Evolutionary conservation across 2,888 invertebrate genomes (phyloP), one percentile per base, ranked within the genome.

Genomic region (Sinodicranocentrus sp.): DNA sequence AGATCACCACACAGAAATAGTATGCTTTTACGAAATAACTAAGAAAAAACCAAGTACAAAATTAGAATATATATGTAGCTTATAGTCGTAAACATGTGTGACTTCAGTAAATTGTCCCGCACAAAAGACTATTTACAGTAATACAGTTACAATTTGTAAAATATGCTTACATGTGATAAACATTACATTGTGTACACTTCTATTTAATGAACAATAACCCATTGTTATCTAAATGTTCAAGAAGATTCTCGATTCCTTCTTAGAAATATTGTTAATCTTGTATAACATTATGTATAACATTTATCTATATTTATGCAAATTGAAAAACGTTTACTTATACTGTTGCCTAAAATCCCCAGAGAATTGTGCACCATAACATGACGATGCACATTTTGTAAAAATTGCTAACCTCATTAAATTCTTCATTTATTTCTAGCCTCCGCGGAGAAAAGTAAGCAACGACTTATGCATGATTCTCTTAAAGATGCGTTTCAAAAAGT

Each of bases 31-130:
- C 19, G 13, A 68, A 48, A 48, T 52, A 33, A 5, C 52, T 68
- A 68, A 44, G 21, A 68, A 67, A n/a, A 68, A 68, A 68, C 52
- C 52, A 52, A 68, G 68, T 68, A 68, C 68, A 68, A 68, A 68
- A 68, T 68, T 68, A 68, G n/a, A 68, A 68, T 68, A 48, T n/a
- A 39, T 48, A 48, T 33, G 10, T 33, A 33, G 33, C 33, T 33
- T 33, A 33, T 33, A 39, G 68, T 52, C 23, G 39, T 59, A 72
- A 72, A 57, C 48, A 17, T 6, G 52, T 52, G 52, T 17, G 5
- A 6, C 33, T 6, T 33, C n/a, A 33, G 19, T 52, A 19, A 52
- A n/a, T 23, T 57, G 57, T 57, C 52, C 23, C 25, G 26, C 61
- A 61, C 17, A 17, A 8, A 33, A 61, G 33, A 17, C 61, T 10